These are phyloP conservation scores for Coleophora deauratella DNA, from an alignment of 2,888 invertebrate genomes.

Conservation along the genomic window DNA sequence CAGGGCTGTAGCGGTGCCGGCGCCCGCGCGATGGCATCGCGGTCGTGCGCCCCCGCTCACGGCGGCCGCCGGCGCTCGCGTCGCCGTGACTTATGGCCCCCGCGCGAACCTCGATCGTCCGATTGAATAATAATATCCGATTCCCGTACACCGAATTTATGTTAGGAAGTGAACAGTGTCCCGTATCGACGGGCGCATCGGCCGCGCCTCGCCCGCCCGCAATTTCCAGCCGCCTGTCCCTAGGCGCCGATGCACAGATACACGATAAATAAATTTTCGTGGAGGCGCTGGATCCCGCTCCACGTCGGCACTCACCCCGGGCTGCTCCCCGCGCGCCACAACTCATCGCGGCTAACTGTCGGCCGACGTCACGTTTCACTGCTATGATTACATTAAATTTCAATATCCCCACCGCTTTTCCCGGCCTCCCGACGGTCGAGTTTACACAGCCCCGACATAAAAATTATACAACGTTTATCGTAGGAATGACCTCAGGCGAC, in stretches of 20 bases:
- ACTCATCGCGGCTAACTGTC: slow-evolving; percentile 43
- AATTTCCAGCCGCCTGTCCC: slow-evolving; percentile 48
- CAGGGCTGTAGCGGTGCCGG: slow-evolving; percentile 33
- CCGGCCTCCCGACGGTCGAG: slow-evolving; percentile 12
- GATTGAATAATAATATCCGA: slow-evolving; percentile 74
- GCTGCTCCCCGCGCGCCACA: slow-evolving; percentile 26
- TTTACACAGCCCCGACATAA: slow-evolving; percentile 14
- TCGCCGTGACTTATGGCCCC: slow-evolving; percentile 70
- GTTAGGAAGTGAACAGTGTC: slow-evolving; percentile 69
- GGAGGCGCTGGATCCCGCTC: slow-evolving; percentile 30
- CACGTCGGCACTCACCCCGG: slow-evolving; percentile 17
- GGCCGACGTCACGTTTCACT: slow-evolving; percentile 41
- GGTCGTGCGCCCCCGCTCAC: slow-evolving; percentile 70
- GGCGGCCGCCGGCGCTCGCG: slow-evolving; percentile 69
- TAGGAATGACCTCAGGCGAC: slow-evolving; percentile 8
- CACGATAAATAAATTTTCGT: slow-evolving; percentile 56
- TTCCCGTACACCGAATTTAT: slow-evolving; percentile 71
- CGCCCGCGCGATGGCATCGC: slow-evolving; percentile 57
- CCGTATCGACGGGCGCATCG: slow-evolving; percentile 59
- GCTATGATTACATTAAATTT: slow-evolving; percentile 42
- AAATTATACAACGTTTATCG: slow-evolving; percentile 17
- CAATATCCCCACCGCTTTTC: slow-evolving; percentile 36
- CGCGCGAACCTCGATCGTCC: slow-evolving; percentile 68
- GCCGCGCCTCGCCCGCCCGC: slow-evolving; percentile 43
- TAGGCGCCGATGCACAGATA: slow-evolving; percentile 52